Evolutionary conservation across 2,888 invertebrate species (phyloP).

Genomic region (Calliscelio sp.): DNA sequence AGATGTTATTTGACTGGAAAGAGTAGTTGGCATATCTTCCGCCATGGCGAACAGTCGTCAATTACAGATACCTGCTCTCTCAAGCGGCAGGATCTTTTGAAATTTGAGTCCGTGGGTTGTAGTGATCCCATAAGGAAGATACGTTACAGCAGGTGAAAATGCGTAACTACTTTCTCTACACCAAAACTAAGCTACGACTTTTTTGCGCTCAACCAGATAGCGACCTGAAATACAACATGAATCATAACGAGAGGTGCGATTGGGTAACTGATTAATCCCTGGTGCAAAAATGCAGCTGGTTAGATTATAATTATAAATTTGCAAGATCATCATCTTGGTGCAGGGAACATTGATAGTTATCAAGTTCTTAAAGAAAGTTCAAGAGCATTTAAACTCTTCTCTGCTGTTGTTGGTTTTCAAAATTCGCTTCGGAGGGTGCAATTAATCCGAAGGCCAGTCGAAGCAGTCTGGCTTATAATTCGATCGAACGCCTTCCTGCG

Average conservation of each 20-base stretch:
- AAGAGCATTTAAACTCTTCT: constrained; percentile 33
- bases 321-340: constrained; percentile 29
- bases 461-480: constrained; percentile 67
- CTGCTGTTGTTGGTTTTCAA: constrained; percentile 63
- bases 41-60: constrained; percentile 69
- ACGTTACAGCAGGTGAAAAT: constrained; percentile 67
- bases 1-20: constrained; percentile 67
- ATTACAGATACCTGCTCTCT: constrained; percentile 70
- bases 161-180: constrained; percentile 64
- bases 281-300: background rate
- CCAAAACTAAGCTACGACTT: constrained; percentile 21
- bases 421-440: constrained; percentile 76
- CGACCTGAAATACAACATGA: background rate
- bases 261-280: constrained; percentile 22
- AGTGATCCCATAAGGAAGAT: constrained; percentile 64
- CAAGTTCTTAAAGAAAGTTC: constrained; percentile 38
- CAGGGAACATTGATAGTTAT: constrained; percentile 42
- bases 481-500: constrained; percentile 56
- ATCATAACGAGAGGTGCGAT: constrained; percentile 7
- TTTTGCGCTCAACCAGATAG: background rate
- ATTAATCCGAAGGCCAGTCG: constrained; percentile 81
- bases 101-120: constrained; percentile 70
- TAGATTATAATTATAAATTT: constrained; percentile 52
- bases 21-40: constrained; percentile 74
- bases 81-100: constrained; percentile 71